A percentile compares a stretch with the other conserved stretches of the same genome.
Evolutionary conservation across 2,113 vertebrate genomes (phyloP).

Genomic region (Corydoras sp.): DNA sequence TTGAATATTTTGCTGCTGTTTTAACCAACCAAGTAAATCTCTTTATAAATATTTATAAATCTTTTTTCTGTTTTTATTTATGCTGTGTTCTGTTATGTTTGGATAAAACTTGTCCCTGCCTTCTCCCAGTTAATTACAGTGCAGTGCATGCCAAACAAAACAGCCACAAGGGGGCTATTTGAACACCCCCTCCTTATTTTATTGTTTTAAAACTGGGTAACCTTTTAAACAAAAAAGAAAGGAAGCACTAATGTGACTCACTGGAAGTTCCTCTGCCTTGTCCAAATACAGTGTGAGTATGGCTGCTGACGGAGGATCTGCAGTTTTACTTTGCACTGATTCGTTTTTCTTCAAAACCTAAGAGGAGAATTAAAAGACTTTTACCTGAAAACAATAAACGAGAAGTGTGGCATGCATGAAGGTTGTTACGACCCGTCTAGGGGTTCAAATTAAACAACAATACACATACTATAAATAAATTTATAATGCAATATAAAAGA

Average conservation of each 20-base stretch:
- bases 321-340: slow-evolving; percentile 59
- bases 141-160: too few species aligned
- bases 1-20: too few species aligned
- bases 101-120: too few species aligned
- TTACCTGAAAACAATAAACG: not conserved
- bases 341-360: slow-evolving; percentile 77
- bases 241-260: slow-evolving; percentile 60
- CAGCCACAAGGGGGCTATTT: not conserved
- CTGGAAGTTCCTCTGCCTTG: slow-evolving; percentile 83
- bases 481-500: not conserved
- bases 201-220: slow-evolving; percentile 5
- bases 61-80: too few species aligned
- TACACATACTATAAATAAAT: not conserved
- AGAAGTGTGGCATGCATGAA: too few species aligned
- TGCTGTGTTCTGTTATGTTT: too few species aligned
- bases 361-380: not conserved
- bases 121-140: too few species aligned
- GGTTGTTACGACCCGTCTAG: too few species aligned
- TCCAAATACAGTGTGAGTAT: slow-evolving; percentile 86
- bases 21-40: too few species aligned
- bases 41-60: too few species aligned
- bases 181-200: not conserved
- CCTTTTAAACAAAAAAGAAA: slow-evolving; percentile 28
- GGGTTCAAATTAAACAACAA: not conserved
- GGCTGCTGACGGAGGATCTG: slow-evolving; percentile 78